Conservation (phyloP, 1,140 invertebrate species). For the Drosophila rufa region DNA sequence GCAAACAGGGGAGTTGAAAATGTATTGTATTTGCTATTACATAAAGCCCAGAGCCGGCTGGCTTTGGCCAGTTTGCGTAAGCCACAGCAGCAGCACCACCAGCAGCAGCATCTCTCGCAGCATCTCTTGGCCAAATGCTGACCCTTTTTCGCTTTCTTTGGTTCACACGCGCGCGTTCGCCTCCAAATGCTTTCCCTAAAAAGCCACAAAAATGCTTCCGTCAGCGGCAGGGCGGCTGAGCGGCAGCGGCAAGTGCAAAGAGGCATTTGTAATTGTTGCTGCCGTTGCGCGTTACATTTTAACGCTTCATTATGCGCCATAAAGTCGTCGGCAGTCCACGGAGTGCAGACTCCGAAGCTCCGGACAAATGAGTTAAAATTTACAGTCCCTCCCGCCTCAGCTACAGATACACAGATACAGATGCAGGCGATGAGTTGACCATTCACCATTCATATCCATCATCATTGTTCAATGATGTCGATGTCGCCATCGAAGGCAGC, state of each 20-base stretch:
- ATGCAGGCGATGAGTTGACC: slow-evolving; percentile 45
- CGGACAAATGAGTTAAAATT: slow-evolving; percentile 61
- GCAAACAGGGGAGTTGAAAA: slow-evolving; percentile 56
- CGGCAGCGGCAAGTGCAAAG: slow-evolving; percentile 69
- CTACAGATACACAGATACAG: not conserved
- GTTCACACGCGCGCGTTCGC: slow-evolving; percentile 67
- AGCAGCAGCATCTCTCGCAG: slow-evolving; percentile 17
- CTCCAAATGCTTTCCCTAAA: slow-evolving; percentile 78
- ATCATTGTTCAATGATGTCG: slow-evolving; percentile 52
- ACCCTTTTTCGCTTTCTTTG: slow-evolving; percentile 80
- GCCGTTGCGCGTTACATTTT: slow-evolving; percentile 77
- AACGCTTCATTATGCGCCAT: slow-evolving; percentile 80
- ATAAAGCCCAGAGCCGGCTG: slow-evolving; percentile 52
- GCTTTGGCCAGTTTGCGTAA: slow-evolving; percentile 70
- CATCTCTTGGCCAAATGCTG: slow-evolving; percentile 54
- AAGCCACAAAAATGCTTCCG: slow-evolving; percentile 77
- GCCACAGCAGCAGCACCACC: slow-evolving; percentile 32
- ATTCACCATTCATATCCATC: slow-evolving; percentile 63
- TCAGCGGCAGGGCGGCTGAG: slow-evolving; percentile 38
- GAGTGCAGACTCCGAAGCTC: not conserved
- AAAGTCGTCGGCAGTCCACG: slow-evolving; percentile 44
- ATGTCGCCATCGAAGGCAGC: slow-evolving; percentile 31
- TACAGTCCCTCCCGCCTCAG: slow-evolving; percentile 59
- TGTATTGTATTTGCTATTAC: slow-evolving; percentile 62
- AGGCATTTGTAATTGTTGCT: slow-evolving; percentile 76